Conservation (phyloP, 2,113 vertebrate genomes). For the Lagopus muta region DNA sequence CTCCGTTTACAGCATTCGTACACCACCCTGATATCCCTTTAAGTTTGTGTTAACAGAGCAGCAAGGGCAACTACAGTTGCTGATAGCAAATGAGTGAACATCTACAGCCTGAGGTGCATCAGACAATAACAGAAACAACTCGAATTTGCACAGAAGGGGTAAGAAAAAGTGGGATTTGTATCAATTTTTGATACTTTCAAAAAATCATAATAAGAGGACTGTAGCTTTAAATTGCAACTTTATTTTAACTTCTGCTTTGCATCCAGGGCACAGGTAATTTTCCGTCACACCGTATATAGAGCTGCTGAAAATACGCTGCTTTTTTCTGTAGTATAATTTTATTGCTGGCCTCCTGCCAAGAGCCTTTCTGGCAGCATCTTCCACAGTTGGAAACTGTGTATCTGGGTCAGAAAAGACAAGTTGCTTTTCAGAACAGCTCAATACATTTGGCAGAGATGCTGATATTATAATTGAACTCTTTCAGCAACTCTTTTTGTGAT, state of each 20-base stretch:
- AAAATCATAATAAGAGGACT: not conserved
- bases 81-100: not conserved
- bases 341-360: conserved; percentile 73
- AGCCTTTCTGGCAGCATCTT: conserved; percentile 73
- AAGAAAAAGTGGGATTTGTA: not conserved
- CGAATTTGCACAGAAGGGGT: not conserved
- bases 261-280: conserved; percentile 49
- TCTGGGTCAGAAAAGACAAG: conserved; percentile 81
- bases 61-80: not conserved
- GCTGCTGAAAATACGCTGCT: conserved; percentile 62
- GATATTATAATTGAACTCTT: conserved; percentile 75
- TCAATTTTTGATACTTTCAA: not conserved
- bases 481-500: conserved; percentile 76
- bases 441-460: conserved; percentile 74
- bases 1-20: not conserved
- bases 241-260: conserved; percentile 47
- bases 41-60: not conserved
- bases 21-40: not conserved
- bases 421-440: conserved; percentile 75
- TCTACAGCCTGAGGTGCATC: not conserved
- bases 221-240: not conserved
- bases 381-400: conserved; percentile 76
- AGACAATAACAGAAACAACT: not conserved
- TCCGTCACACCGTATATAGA: conserved; percentile 30
- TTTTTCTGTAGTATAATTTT: conserved; percentile 71